A percentile compares a stretch with the other conserved stretches of the same genome.
Conservation (phyloP, 1,140 invertebrate genomes). For the Anastrepha ludens region DNA sequence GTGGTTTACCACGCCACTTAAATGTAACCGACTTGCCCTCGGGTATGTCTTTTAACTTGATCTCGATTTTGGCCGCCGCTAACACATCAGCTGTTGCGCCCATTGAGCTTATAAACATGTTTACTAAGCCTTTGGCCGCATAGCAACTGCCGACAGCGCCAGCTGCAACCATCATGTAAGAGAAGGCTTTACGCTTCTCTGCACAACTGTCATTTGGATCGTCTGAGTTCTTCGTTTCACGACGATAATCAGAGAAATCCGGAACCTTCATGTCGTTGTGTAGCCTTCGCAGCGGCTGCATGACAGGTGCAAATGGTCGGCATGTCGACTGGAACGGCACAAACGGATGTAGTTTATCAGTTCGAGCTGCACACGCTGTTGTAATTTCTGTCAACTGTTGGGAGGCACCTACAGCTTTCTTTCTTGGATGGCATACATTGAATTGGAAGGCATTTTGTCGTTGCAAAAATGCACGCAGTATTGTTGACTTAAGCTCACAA, state of each 20-base stretch:
- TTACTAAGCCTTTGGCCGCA: slow-evolving; percentile 84
- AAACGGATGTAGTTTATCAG: neutral
- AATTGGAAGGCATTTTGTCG: neutral
- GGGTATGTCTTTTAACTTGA: slow-evolving; percentile 89
- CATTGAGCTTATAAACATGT: slow-evolving; percentile 83
- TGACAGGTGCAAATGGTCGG: neutral
- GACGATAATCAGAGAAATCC: slow-evolving; percentile 87
- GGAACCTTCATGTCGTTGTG: slow-evolving; percentile 91
- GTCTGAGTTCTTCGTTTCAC: slow-evolving; percentile 78
- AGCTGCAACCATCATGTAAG: slow-evolving; percentile 85
- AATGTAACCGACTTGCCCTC: slow-evolving; percentile 92
- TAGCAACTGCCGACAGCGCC: slow-evolving; percentile 81
- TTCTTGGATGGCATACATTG: neutral
- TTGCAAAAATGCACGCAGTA: neutral
- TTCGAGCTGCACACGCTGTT: neutral
- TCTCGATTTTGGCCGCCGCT: slow-evolving; percentile 93
- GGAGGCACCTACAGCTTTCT: neutral
- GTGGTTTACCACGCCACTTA: slow-evolving; percentile 94
- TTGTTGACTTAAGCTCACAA: neutral
- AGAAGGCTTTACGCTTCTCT: slow-evolving; percentile 80
- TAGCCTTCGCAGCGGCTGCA: slow-evolving; percentile 81
- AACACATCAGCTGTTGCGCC: slow-evolving; percentile 90
- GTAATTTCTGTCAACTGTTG: neutral
- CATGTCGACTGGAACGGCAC: neutral
- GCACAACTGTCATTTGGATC: slow-evolving; percentile 75